These are phyloP conservation scores for Sylvicapra grimmia DNA, from an alignment of 2,113 vertebrate genomes.

Conservation along the genomic window DNA sequence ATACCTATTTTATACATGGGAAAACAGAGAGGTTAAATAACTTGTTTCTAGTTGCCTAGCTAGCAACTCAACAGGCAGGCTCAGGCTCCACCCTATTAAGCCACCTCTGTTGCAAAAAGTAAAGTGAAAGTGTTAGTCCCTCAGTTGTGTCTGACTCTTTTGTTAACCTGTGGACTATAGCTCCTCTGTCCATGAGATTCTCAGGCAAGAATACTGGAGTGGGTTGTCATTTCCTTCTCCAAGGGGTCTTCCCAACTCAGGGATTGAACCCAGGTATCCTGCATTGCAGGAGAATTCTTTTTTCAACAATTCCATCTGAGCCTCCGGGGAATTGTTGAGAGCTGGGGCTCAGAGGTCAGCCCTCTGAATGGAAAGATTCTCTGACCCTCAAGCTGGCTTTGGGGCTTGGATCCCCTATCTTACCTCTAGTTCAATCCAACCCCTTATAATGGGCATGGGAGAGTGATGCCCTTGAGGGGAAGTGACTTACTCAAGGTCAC, in stretches of 20 bases:
- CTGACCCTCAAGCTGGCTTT: neutral
- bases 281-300: neutral
- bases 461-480: conserved; percentile 30
- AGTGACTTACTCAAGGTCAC: conserved; percentile 42
- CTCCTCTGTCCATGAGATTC: neutral
- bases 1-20: neutral
- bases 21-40: neutral
- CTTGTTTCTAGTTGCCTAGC: neutral
- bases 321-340: neutral
- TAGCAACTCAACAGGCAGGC: neutral
- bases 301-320: no score
- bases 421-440: neutral
- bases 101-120: neutral
- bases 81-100: neutral
- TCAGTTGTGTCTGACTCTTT: neutral
- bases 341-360: neutral
- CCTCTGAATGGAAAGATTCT: neutral
- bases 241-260: neutral
- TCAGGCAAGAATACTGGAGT: neutral
- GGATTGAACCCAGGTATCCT: neutral
- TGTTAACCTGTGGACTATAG: neutral
- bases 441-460: neutral
- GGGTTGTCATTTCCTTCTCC: neutral
- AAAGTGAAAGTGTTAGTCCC: neutral
- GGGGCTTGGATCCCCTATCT: neutral